Evolutionary conservation across 2,113 vertebrate genomes (phyloP), one percentile per base, ranked within the genome.

Genomic region (Solenodon paradoxus): DNA sequence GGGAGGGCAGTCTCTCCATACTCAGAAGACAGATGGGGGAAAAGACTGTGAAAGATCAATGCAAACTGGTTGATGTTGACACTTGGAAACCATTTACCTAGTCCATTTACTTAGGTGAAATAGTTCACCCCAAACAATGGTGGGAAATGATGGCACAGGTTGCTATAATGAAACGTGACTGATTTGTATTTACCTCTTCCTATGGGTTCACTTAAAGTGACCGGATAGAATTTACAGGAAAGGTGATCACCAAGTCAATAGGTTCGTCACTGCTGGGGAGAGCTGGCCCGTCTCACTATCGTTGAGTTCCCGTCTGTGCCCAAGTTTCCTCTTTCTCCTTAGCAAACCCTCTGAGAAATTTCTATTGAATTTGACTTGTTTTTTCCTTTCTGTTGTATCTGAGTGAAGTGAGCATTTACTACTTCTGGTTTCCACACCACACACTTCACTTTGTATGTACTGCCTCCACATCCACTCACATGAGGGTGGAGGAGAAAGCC

Each of bases 101-200:
- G 71, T 42, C 78, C 81, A 47, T 81, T 30, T 40, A 89, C 35
- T 77, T 61, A 80, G 15, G 88, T 88, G 22, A 96, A 95, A 63
- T 78, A 88, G 61, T 92, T 88, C 59, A 79, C 22, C 12, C 49
- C 45, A n/a, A 49, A 66, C 86, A 80, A 75, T 28, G 51, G 51
- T 22, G 45, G 75, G 66, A 72, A 71, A 82, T 7, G 24, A 69
- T 19, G 72, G 63, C 40, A 38, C 71, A 88, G 88, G 51, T 51
- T 64, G 53, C 51, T 28, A 78, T 77, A 92, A 85, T 15, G 5
- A 32, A 51, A 17, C 22, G n/a, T 26, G 10, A 35, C n/a, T 69
- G 26, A 45, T 90, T 64, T 35, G 19, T 51, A 15, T 85, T 74
- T 57, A 38, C 17, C 32, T 93, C 69, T 68, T 11, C 51, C 22